Evolutionary conservation across 2,797 vertebrate genomes (phyloP).

Genomic region (Astyanax mexicanus): DNA sequence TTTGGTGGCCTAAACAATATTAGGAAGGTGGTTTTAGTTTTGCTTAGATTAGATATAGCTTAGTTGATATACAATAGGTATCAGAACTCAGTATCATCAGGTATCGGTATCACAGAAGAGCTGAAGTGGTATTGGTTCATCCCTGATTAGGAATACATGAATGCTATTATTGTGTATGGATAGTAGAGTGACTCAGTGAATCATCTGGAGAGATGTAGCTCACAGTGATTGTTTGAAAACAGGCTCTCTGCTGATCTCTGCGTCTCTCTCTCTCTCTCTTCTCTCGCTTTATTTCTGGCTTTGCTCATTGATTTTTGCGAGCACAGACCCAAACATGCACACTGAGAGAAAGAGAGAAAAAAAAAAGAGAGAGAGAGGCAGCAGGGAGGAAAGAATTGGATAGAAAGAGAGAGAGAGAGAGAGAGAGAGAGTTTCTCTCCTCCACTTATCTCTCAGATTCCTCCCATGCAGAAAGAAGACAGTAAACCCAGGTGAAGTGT

Average conservation of each 20-base stretch:
- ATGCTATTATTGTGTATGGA: constrained; percentile 38
- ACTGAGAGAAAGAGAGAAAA: not conserved
- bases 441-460: not conserved
- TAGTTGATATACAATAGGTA: too few species aligned
- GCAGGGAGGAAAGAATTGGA: not conserved
- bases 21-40: too few species aligned
- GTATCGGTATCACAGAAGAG: too few species aligned
- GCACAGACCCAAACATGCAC: not conserved
- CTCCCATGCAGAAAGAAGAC: not conserved
- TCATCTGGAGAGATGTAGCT: constrained; percentile 13
- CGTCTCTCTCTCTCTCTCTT: constrained; percentile 13
- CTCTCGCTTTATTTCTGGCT: constrained; percentile 36
- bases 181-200: constrained; percentile 19
- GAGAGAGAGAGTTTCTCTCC: not conserved
- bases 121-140: too few species aligned
- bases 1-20: too few species aligned
- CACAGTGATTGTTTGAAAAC: constrained; percentile 31
- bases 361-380: not conserved
- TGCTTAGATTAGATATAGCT: too few species aligned
- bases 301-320: constrained; percentile 28
- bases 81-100: too few species aligned
- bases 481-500: not conserved
- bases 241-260: constrained; percentile 1
- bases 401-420: not conserved
- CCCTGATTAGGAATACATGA: not conserved